Percentiles rank a stretch among this genome's conserved stretches.
Evolutionary conservation across 2,113 vertebrate species (phyloP).

Genomic region (Vidua macroura): DNA sequence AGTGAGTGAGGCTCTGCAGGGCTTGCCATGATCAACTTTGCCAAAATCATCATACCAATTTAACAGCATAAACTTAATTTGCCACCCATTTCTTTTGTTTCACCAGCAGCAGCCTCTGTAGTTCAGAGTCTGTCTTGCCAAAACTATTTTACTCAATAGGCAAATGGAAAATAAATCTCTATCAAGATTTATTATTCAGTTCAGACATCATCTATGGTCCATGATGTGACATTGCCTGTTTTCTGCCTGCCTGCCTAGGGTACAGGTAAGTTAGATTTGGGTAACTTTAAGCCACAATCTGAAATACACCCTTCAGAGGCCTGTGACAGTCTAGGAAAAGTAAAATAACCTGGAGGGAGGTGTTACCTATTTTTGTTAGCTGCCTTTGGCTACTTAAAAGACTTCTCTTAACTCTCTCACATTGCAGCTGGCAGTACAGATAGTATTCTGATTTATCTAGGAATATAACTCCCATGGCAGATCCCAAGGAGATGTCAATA

Average conservation of each 20-base stretch:
- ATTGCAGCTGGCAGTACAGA: background rate
- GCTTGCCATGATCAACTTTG: background rate
- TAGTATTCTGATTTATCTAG: slow-evolving; percentile 10
- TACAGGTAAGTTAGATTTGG: background rate
- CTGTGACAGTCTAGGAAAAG: background rate
- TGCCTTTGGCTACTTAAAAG: background rate
- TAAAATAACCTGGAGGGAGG: background rate
- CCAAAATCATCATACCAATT: background rate
- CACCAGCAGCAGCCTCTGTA: background rate
- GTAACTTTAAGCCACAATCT: background rate
- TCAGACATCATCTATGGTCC: background rate
- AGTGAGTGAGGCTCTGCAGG: background rate
- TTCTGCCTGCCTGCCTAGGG: background rate
- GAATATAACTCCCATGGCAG: background rate
- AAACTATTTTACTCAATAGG: background rate
- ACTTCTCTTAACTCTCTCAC: background rate
- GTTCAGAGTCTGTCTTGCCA: background rate
- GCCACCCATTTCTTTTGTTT: background rate
- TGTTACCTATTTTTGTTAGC: background rate
- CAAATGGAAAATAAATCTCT: background rate
- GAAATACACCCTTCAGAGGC: background rate
- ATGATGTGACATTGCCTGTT: background rate
- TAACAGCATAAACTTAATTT: background rate
- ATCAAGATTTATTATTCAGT: background rate
- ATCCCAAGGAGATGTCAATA: background rate